Percentiles rank a stretch among this genome's conserved stretches.
Evolutionary conservation across 2,888 invertebrate genomes (phyloP).

Genomic region (Pardosa pseudoannulata): DNA sequence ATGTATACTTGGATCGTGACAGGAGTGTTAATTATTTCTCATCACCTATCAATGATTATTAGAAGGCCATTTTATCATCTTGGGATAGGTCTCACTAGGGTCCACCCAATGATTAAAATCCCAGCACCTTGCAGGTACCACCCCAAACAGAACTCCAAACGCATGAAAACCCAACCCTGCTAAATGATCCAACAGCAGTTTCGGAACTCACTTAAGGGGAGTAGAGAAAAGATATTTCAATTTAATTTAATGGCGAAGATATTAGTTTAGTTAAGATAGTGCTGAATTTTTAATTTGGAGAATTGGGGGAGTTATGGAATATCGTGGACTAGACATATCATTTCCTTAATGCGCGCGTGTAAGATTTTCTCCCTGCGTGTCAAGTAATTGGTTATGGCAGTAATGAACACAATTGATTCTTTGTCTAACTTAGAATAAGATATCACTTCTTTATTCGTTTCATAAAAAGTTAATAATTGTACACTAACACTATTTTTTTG

Average conservation of each 20-base stretch:
- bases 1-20: conserved; percentile 33
- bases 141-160: conserved; percentile 36
- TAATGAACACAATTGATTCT: neutral
- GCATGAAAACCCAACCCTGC: conserved; percentile 54
- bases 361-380: neutral
- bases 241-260: neutral
- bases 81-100: conserved; percentile 52
- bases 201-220: neutral
- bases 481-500: too few relatives aligned
- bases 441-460: too few relatives aligned
- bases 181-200: conserved; percentile 29
- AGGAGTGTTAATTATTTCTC: conserved; percentile 64
- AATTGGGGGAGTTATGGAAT: neutral
- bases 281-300: neutral
- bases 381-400: neutral
- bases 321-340: neutral
- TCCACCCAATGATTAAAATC: conserved; percentile 63
- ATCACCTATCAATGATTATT: conserved; percentile 64
- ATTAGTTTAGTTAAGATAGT: neutral
- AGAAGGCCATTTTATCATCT: conserved; percentile 47
- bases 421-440: too few relatives aligned
- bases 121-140: conserved; percentile 47
- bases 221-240: neutral
- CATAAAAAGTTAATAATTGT: too few relatives aligned
- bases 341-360: neutral